Percentiles rank a stretch among this genome's conserved stretches.
Conservation (phyloP, 2,113 vertebrate genomes). For the Daubentonia madagascariensis region DNA sequence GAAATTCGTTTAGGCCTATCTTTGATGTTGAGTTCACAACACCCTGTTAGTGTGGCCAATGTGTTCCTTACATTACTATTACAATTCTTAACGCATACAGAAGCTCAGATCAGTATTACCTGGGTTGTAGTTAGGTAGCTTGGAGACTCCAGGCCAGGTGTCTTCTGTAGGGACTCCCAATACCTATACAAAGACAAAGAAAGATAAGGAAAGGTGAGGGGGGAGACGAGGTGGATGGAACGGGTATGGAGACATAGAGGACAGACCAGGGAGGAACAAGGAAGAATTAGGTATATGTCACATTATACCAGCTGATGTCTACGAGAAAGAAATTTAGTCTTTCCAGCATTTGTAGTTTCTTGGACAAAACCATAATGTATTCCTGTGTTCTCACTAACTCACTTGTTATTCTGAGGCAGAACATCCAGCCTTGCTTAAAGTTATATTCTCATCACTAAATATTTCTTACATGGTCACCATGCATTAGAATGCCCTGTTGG, state of each 20-base stretch:
- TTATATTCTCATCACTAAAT: not conserved
- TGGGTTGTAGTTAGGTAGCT: slow-evolving; percentile 88
- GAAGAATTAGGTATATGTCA: not conserved
- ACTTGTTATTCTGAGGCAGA: not conserved
- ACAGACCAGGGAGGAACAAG: not conserved
- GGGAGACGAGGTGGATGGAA: not conserved
- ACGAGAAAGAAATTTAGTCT: not conserved
- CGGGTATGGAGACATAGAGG: not conserved
- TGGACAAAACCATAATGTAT: not conserved
- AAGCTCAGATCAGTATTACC: slow-evolving; percentile 77
- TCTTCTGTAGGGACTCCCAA: slow-evolving; percentile 89
- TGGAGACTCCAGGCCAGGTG: slow-evolving; percentile 90
- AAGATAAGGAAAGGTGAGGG: slow-evolving; percentile 36
- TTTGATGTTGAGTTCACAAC: not conserved
- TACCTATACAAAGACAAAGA: slow-evolving; percentile 82
- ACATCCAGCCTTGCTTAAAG: not conserved
- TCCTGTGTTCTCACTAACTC: not conserved
- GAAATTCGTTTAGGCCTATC: not conserved
- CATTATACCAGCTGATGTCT: not conserved
- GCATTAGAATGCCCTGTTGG: not conserved
- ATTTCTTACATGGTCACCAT: not conserved
- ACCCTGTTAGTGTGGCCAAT: not conserved
- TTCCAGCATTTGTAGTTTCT: not conserved
- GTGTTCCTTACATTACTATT: not conserved
- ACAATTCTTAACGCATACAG: not conserved